Conservation (phyloP, 1,140 invertebrate genomes). For the Drosophila kohkoa region DNA sequence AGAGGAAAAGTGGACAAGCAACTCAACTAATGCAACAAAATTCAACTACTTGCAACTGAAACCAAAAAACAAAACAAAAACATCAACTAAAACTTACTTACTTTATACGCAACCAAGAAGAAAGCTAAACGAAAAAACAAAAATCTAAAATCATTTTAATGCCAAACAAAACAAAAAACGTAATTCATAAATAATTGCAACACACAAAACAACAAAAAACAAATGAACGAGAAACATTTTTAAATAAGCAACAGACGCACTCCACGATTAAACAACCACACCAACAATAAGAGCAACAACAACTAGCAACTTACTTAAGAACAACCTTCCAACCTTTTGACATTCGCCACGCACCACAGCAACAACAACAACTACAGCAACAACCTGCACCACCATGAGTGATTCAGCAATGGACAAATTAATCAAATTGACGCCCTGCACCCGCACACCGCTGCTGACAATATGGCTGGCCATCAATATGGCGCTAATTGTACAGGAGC, state of each 20-base stretch:
- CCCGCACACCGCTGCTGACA: conserved; percentile 76
- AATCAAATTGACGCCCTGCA: conserved; percentile 67
- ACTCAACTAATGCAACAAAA: conserved; percentile 61
- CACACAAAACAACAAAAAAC: not conserved
- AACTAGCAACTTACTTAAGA: conserved; percentile 39
- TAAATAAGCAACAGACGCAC: conserved; percentile 40
- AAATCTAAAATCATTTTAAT: conserved; percentile 32
- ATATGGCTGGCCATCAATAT: conserved; percentile 84
- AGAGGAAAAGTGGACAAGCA: conserved; percentile 18
- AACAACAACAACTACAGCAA: conserved; percentile 12
- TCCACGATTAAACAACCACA: conserved; percentile 32
- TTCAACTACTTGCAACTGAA: conserved; percentile 40
- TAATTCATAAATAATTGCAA: conserved; percentile 16
- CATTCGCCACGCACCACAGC: conserved; percentile 32
- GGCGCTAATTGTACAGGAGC: conserved; percentile 80
- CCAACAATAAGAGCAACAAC: conserved; percentile 34
- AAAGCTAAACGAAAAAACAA: conserved; percentile 2
- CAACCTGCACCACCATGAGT: conserved; percentile 73
- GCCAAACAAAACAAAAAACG: conserved; percentile 28
- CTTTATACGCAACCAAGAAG: conserved; percentile 58
- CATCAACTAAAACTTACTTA: conserved; percentile 66
- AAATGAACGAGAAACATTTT: conserved; percentile 35
- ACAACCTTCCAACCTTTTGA: conserved; percentile 55
- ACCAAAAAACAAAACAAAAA: conserved; percentile 25
- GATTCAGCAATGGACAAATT: conserved; percentile 80